Evolutionary conservation across 2,113 vertebrate species (phyloP).

Genomic region (Etia nguti): DNA sequence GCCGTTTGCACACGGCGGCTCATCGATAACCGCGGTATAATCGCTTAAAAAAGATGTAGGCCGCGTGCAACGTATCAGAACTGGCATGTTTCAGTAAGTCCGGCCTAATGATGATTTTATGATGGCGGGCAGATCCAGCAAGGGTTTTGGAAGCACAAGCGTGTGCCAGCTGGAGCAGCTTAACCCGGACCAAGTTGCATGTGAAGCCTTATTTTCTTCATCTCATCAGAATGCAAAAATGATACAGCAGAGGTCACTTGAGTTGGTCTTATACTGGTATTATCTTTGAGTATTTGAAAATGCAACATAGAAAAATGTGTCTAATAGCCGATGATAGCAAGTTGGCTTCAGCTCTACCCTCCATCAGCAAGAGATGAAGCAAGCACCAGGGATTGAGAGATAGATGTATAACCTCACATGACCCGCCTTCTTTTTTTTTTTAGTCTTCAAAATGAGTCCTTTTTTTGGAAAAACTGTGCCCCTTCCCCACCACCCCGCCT

Average conservation of each 20-base stretch:
- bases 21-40: neutral
- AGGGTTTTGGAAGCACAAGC: neutral
- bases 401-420: neutral
- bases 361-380: neutral
- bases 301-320: neutral
- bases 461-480: neutral
- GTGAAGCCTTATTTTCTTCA: neutral
- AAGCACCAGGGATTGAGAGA: neutral
- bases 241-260: neutral
- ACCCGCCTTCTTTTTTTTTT: neutral
- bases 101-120: neutral
- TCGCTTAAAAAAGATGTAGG: neutral
- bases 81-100: neutral
- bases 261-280: neutral
- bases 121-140: neutral
- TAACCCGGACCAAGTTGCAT: neutral
- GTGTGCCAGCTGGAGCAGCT: neutral
- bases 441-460: neutral
- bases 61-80: neutral
- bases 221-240: neutral
- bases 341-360: neutral
- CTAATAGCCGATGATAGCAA: accelerated
- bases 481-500: neutral
- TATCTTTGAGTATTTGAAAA: neutral
- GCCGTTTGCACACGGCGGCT: neutral